phyloP scores from a whole-genome alignment of 2,888 invertebrate species.

The Tromatobia lineatoria region DNA sequence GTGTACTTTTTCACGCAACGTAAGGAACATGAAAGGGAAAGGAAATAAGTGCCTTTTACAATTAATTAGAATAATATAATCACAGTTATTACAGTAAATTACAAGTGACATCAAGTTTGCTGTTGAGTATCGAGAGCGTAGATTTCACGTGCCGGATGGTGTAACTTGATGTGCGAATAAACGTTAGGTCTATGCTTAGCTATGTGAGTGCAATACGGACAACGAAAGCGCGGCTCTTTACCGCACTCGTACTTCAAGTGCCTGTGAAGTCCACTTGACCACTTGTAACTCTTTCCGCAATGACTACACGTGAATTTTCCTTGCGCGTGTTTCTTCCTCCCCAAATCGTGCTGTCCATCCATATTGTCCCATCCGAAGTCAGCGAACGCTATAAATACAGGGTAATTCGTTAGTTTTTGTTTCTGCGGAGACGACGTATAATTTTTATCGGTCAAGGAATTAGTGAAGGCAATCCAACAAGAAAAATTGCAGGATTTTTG shows the following conservation, averaged over 20 bases:
- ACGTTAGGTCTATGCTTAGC: conserved; percentile 55
- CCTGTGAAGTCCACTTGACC: conserved; percentile 58
- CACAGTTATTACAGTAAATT: neutral
- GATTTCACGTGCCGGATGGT: conserved; percentile 76
- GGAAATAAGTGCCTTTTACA: conserved; percentile 8
- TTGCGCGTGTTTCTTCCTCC: conserved; percentile 19
- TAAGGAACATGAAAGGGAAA: conserved; percentile 5
- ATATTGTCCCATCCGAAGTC: conserved; percentile 12
- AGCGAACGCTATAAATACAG: conserved; percentile 2
- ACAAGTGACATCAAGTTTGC: conserved; percentile 10
- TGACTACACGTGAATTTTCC: conserved; percentile 53
- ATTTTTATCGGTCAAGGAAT: neutral
- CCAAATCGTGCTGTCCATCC: neutral
- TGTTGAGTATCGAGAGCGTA: conserved; percentile 79
- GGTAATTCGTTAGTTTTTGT: conserved; percentile 1
- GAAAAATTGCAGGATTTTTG: neutral
- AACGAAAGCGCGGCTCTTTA: conserved; percentile 86
- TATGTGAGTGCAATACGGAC: conserved; percentile 83
- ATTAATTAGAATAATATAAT: conserved; percentile 16
- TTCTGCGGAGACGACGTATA: neutral
- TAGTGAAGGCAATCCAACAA: neutral
- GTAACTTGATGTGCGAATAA: conserved; percentile 67
- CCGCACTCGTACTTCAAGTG: conserved; percentile 80
- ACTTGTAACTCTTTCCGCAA: conserved; percentile 58
- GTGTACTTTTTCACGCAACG: neutral